A percentile compares a stretch with the other conserved stretches of the same genome.
phyloP scores from a whole-genome alignment of 30 jellyfish, hydroid and myxozoan species.

The Catostylus mosaicus region DNA sequence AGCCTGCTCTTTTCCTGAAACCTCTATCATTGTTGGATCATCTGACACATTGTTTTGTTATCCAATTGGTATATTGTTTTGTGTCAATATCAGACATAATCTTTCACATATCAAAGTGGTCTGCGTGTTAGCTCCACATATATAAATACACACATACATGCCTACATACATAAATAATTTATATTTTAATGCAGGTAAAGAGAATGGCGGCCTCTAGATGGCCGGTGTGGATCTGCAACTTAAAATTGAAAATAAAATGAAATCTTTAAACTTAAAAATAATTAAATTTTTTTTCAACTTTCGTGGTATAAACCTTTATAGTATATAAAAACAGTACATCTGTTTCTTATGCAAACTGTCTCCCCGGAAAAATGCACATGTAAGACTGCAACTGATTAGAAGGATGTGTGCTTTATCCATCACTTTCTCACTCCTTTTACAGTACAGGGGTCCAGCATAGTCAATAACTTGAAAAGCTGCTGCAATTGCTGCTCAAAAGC shows the following conservation, averaged over 20 bases:
- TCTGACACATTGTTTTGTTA: slow-evolving; percentile 35
- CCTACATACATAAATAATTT: too few relatives aligned
- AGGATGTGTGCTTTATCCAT: slow-evolving; percentile 68
- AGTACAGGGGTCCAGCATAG: slow-evolving; percentile 74
- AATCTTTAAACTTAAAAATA: too few relatives aligned
- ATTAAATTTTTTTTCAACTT: too few relatives aligned
- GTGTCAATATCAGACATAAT: slow-evolving; percentile 74
- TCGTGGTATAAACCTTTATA: too few relatives aligned
- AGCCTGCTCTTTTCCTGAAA: slow-evolving; percentile 52
- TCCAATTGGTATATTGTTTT: slow-evolving; percentile 64
- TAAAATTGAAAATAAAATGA: too few relatives aligned
- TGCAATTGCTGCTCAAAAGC: slow-evolving; percentile 21
- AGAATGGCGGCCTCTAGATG: too few relatives aligned
- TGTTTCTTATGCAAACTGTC: too few relatives aligned
- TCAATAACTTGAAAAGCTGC: slow-evolving; percentile 50
- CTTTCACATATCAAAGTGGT: slow-evolving; percentile 75
- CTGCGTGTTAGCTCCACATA: slow-evolving; percentile 70
- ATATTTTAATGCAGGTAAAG: too few relatives aligned
- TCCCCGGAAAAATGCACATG: too few relatives aligned
- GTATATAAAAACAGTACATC: too few relatives aligned
- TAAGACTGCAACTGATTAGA: slow-evolving; percentile 76
- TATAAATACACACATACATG: too few relatives aligned
- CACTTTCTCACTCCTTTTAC: slow-evolving; percentile 17
- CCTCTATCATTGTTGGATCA: slow-evolving; percentile 39
- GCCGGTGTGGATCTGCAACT: too few relatives aligned